Evolutionary conservation across 2,113 vertebrate genomes (phyloP), one percentile per base, ranked within the genome.

Genomic region (Phalacrocorax brasilianus): DNA sequence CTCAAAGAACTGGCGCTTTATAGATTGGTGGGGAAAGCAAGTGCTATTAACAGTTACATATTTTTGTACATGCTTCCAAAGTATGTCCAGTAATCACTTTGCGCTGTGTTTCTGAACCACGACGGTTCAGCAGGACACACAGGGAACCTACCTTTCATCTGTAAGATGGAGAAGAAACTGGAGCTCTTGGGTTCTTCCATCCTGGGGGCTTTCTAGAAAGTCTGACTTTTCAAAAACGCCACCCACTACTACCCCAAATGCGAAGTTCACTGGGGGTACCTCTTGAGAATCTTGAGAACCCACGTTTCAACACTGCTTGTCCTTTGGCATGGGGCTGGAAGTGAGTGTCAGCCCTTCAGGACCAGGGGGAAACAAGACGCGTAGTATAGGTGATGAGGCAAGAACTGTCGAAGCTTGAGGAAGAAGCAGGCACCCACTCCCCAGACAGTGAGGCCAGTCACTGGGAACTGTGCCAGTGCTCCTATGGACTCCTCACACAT

Each of bases 241-340:
- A 56, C 15, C 12, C 21, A 35, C 0, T 0, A 73, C 26, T 2
- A 3, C 26, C 9, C 23, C 23, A 58, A 66, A 63, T 18, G 7
- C 14, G 42, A 61, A 3, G 33, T 73, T 83, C 72, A 58, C 17
- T 38, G 50, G 3, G 14, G 16, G 35, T n/a, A 61, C 44, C 45
- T 84, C 0, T 38, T 38, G 38, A 38, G 38, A 9, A 0, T 58
- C 22, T 32, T 50, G 38, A 81, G 50, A 93, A 65, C 12, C 8
- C 53, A 35, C 0, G 1, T 47, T 71, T 59, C 62, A 75, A 27
- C 23, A n/a, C 14, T 20, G 42, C 23, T 72, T 42, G 28, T 67
- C n/a, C 35, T 93, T 66, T 49, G 59, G 14, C 44, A 38, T 9
- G 5, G 44, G 20, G 26, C 26, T 77, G 73, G 52, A 79, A 50